Base-by-base conservation (phyloP, 2,797 vertebrate genomes). In the Enteromius anoplus region DNA sequence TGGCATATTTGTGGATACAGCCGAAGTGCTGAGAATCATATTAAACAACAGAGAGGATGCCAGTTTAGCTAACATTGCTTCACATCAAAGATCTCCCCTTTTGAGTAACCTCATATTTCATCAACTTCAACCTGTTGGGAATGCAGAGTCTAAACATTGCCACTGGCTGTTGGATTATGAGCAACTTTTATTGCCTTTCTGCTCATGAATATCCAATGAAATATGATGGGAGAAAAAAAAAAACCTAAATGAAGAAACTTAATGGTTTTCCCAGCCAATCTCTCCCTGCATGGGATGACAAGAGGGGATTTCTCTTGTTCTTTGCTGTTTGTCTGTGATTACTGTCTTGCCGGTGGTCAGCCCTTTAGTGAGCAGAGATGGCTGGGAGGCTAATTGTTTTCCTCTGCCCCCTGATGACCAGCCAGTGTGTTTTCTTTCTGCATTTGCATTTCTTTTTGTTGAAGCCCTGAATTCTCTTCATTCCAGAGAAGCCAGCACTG, bases 61-160 rank as follows among this genome's bases (percentile, higher is more conserved):
- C 64, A 77, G 73, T 77, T 76, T 69, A 49, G 17, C 47, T 73
- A 51, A 51, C 19, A 32, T 72, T 72, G 34, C 70, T 80, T 80
- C 65, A 26, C 73, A 83, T 77, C 51, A 78, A 60, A 69, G 81
- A 34, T 66, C 12, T 58, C 8, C 21, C 29, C 65, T 70, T 78
- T 83, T 83, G 73, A 83, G 77, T 70, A 77, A 77, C 73, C 40
- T 78, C 65, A 49, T 62, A 77, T 83, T 77, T 83, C 51, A 83
- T 78, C 53, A 77, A 70, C 21, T 34, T 78, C 26, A 47, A 34
- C 29, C 75, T 19, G 8, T 19, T 78, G 81, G 81, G 51, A 76
- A 32, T 60, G 51, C 34, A 70, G 10, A 65, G 64, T 45, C 80
- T 53, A 82, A 77, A 69, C 64, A 66, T 82, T 58, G 72, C 81